Conservation (phyloP, 2,797 vertebrate species). For the Coreius guichenoti region DNA sequence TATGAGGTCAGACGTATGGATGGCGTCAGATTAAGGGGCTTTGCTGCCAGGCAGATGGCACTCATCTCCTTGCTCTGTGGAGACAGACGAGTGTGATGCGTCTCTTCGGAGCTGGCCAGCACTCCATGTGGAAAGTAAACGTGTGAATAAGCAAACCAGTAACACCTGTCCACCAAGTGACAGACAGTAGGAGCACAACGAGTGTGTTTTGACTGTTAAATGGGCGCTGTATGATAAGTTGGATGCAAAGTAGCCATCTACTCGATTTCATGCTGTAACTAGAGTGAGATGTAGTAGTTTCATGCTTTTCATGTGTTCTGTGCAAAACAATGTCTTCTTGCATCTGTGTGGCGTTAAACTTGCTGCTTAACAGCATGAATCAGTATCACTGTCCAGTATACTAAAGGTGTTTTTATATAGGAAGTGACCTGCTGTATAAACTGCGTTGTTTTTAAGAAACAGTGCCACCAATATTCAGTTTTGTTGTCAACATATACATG, state of each 20-base stretch:
- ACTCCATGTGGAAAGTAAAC: conserved; percentile 54
- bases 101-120: conserved; percentile 37
- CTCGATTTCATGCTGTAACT: background rate
- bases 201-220: conserved; percentile 51
- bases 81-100: conserved; percentile 46
- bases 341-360: background rate
- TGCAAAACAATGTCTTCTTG: conserved; percentile 5
- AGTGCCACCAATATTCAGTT: background rate
- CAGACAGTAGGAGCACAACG: conserved; percentile 36
- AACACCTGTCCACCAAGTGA: conserved; percentile 55
- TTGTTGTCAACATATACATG: background rate
- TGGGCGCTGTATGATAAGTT: conserved; percentile 27
- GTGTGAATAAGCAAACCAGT: conserved; percentile 59
- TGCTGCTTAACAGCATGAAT: background rate
- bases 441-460: background rate
- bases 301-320: background rate
- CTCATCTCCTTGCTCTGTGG: conserved; percentile 49
- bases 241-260: conserved; percentile 16
- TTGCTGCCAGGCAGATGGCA: conserved; percentile 61
- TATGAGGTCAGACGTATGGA: conserved; percentile 46
- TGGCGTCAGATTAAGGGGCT: conserved; percentile 50
- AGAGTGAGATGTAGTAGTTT: background rate
- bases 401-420: background rate
- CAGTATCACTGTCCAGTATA: background rate
- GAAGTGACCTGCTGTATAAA: background rate